Base-by-base conservation (phyloP, 2,113 vertebrate species). In the Psilopogon haemacephalus region DNA sequence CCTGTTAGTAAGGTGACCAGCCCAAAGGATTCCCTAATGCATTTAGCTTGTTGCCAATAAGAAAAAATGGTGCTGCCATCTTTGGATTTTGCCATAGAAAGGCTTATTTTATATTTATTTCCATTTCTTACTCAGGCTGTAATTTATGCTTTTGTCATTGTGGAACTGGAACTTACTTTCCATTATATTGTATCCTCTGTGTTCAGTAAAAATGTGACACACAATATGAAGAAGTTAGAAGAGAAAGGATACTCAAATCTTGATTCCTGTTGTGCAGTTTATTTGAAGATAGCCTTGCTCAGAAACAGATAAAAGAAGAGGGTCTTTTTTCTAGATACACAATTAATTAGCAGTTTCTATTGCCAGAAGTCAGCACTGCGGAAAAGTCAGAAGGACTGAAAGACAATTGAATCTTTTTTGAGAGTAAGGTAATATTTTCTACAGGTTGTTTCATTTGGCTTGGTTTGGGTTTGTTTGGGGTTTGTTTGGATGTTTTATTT, bases 121-220 rank as follows among this genome's bases (percentile, higher is more conserved):
- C 42, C 15, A 10, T 87, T 94, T 93, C 60, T 93, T 23, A 38
- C 28, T 35, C 10, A 69, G 24, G 7, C 32, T 78, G n/a, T 84
- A 86, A 88, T 86, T 93, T 90, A 81, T 88, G 65, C 35, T 73
- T 83, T 84, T 89, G 52, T 60, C 30, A 35, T 52, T 71, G 20
- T 56, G 68, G 33, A 20, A 46, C 28, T 71, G 11, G 15, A 6
- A 11, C 12, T 95, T 88, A 59, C 42, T 88, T 93, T 85, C 72
- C 65, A 74, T 32, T 81, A 54, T 38, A 77, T 84, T 84, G 48
- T 4, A 72, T 78, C 62, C 81, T 93, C 68, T 74, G 26, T 84
- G 26, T 83, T 90, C 32, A 84, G 30, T 69, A 35, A 88, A 87
- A 90, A 87, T 70, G 40, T 20, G 86, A 11, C 7, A 15, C 12